Base-by-base conservation (phyloP, 2,797 vertebrate species). In the Sphenodon punctatus region DNA sequence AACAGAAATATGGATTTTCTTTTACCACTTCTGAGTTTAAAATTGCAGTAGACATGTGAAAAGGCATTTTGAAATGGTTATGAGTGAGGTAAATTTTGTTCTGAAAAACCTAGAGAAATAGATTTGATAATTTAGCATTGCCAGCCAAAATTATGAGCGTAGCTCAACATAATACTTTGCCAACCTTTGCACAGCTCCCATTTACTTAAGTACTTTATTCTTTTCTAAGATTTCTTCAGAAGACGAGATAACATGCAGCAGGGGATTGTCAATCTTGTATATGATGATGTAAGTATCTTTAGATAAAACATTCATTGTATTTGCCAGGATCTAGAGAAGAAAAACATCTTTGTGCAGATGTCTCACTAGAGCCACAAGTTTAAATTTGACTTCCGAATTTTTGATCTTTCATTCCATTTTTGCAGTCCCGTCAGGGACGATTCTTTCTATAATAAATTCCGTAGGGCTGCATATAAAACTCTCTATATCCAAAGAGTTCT, bases 201-300 rank as follows among this genome's bases (percentile, higher is more conserved):
- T 72, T 14, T 56, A 43, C 14, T 30, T 55, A 55, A 12, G 4
- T 10, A 7, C 25, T 43, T 34, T 78, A 48, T 78, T 72, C 56
- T 80, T 60, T 86, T 85, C 84, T 4, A 92, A 98, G 98, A 98
- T 5, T 96, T 89, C 82, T 99, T 99, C 95, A 96, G 92, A 56
- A 94, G 93, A 94, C 97, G 97, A 93, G 97, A 98, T 49, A 92
- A 93, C 82, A 97, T 97, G 96, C 97, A 97, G 7, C 97, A 97
- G 92, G 98, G 97, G 14, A 72, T 95, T 7, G 97, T 97, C 78
- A 97, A 90, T 95, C 97, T 98, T 89, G 88, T 93, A 30, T 98
- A 98, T 43, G 97, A 98, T n/a, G 98, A 98, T 58, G 98, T 98
- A 88, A 97, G 97, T 95, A 83, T 69, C 32, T 36, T 70, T 22